Conservation (phyloP, 2,888 invertebrate genomes). For the Andrena flavipes region DNA sequence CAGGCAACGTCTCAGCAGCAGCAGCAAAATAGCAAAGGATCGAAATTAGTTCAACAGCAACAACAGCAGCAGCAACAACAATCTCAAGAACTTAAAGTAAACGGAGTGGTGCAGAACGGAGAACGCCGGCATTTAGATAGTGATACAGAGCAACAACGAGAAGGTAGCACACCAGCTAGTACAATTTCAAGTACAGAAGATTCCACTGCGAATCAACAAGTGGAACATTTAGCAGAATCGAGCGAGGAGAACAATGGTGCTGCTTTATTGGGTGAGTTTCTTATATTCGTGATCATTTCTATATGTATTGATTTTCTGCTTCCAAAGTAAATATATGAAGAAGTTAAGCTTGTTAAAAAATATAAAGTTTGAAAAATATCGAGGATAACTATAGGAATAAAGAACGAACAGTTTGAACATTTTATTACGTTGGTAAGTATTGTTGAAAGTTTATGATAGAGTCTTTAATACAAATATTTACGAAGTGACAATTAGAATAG, state of each 20-base stretch:
- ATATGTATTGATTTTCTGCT: conserved; percentile 67
- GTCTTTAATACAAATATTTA: neutral
- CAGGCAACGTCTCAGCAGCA: conserved; percentile 22
- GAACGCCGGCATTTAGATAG: conserved; percentile 80
- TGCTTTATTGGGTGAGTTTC: conserved; percentile 81
- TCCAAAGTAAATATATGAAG: conserved; percentile 39
- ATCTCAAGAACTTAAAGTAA: conserved; percentile 76
- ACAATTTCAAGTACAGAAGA: conserved; percentile 82
- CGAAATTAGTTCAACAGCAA: conserved; percentile 74
- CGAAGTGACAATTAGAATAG: neutral
- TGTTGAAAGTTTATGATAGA: conserved; percentile 18
- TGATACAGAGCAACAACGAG: conserved; percentile 80
- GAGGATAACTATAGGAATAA: neutral
- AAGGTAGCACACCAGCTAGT: conserved; percentile 83
- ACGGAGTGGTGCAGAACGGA: conserved; percentile 77
- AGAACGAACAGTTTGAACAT: neutral
- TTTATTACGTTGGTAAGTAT: conserved; percentile 15
- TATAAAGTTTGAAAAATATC: conserved; percentile 2
- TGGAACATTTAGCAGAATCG: conserved; percentile 76
- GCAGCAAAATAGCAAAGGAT: conserved; percentile 68
- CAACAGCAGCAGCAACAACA: conserved; percentile 66
- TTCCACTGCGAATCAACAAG: conserved; percentile 77
- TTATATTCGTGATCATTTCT: conserved; percentile 72
- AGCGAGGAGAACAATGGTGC: conserved; percentile 78
- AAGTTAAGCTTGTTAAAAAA: conserved; percentile 12